These are phyloP conservation scores for Tetramorium bicarinatum DNA, from an alignment of 2,888 invertebrate species.

Conservation along the genomic window DNA sequence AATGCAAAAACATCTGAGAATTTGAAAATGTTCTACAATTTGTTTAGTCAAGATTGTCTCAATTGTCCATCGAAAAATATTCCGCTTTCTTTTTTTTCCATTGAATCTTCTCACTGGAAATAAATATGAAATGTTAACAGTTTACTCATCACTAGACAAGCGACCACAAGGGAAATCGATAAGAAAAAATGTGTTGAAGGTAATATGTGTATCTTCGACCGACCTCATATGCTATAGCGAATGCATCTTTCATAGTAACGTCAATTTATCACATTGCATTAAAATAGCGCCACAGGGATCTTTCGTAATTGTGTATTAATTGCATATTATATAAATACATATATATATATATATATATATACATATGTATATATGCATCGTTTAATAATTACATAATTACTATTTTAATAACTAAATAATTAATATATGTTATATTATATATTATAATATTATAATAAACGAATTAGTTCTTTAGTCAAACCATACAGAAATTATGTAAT, in stretches of 20 bases:
- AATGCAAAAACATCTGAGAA: background rate
- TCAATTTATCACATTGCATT: conserved; percentile 9
- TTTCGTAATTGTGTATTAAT: background rate
- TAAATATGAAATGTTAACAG: conserved; percentile 6
- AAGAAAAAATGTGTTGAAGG: background rate
- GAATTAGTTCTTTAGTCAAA: no score
- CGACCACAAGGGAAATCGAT: conserved; percentile 17
- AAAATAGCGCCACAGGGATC: background rate
- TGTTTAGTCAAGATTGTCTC: background rate
- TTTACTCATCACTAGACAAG: conserved; percentile 7
- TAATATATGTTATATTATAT: no score
- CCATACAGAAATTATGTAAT: no score
- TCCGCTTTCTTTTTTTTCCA: background rate
- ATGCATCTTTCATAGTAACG: background rate
- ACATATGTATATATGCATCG: no score
- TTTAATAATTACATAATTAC: no score
- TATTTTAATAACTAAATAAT: no score
- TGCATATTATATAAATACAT: background rate
- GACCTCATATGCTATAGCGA: background rate
- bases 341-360: background rate
- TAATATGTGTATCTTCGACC: conserved; percentile 5
- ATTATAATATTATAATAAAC: no score
- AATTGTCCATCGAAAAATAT: background rate
- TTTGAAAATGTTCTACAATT: background rate
- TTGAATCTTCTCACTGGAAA: background rate